Percentiles rank a stretch among this genome's conserved stretches.
Evolutionary conservation across 2,113 vertebrate genomes (phyloP).

Genomic region (Notarius quadriscutis): DNA sequence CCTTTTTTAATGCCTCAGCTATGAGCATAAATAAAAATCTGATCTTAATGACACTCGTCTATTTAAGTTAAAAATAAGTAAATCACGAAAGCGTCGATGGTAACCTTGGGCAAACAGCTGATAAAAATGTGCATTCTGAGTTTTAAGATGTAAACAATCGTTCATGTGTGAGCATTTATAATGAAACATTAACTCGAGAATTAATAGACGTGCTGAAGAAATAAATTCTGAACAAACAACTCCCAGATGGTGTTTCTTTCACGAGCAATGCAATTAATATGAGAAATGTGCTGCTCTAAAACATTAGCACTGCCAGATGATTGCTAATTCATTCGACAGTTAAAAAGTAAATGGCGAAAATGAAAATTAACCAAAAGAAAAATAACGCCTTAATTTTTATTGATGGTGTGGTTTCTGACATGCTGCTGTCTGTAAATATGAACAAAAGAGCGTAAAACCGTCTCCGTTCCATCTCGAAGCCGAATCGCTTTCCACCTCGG

Average conservation of each 20-base stretch:
- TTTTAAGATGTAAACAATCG: neutral
- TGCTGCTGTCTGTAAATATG: neutral
- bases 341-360: neutral
- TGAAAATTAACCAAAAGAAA: neutral
- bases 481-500: neutral
- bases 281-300: neutral
- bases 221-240: slow-evolving; percentile 23
- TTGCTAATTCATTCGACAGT: neutral
- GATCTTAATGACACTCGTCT: neutral
- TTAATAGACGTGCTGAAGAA: slow-evolving; percentile 4
- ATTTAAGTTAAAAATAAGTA: neutral
- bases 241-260: slow-evolving; percentile 17
- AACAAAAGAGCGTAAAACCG: neutral
- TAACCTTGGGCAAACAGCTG: neutral
- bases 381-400: neutral
- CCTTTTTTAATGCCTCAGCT: neutral
- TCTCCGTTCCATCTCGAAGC: neutral
- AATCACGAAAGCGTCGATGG: neutral
- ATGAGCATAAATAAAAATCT: neutral
- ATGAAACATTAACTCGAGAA: slow-evolving; percentile 27
- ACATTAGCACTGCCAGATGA: slow-evolving; percentile 13
- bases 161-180: slow-evolving; percentile 10
- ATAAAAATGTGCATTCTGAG: neutral
- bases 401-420: neutral
- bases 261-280: slow-evolving; percentile 4